Percentiles rank a stretch among this genome's conserved stretches.
These are phyloP conservation scores for Camponotus pennsylvanicus DNA, from an alignment of 1,140 invertebrate genomes.

Conservation along the genomic window DNA sequence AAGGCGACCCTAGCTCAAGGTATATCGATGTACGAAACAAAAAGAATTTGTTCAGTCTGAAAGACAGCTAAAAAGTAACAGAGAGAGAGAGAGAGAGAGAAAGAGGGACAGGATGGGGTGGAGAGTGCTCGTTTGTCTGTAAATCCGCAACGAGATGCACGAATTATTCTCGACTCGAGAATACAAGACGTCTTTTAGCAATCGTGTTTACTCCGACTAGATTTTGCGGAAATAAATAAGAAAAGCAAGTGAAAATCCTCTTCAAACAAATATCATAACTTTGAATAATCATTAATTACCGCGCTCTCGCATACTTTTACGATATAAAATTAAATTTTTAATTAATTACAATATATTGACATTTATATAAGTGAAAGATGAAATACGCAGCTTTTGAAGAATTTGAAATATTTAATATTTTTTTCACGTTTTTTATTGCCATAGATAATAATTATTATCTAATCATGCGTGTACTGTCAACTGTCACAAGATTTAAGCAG, in stretches of 20 bases:
- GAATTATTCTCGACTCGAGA: constrained; percentile 32
- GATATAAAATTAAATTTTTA: neutral
- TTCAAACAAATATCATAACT: neutral
- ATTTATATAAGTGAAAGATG: neutral
- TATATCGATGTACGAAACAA: constrained; percentile 29
- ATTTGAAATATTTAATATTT: neutral
- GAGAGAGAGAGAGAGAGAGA: neutral
- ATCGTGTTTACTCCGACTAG: constrained; percentile 35
- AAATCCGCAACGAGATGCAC: constrained; percentile 25
- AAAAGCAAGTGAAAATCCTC: neutral
- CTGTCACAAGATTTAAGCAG: neutral
- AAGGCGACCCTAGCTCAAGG: constrained; percentile 60
- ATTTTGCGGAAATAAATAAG: constrained; percentile 30
- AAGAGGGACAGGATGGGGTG: neutral
- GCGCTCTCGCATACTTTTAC: too few relatives aligned
- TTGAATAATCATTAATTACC: neutral
- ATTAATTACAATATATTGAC: neutral
- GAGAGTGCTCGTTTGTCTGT: neutral
- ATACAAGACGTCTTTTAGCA: constrained; percentile 36
- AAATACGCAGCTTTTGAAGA: too few relatives aligned
- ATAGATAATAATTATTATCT: constrained; percentile 9
- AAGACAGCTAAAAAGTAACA: neutral
- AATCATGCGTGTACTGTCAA: neutral
- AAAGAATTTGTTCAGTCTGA: constrained; percentile 4
- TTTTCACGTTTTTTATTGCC: neutral